phyloP scores from a whole-genome alignment of 2,797 vertebrate species.

The Anguilla marmorata region DNA sequence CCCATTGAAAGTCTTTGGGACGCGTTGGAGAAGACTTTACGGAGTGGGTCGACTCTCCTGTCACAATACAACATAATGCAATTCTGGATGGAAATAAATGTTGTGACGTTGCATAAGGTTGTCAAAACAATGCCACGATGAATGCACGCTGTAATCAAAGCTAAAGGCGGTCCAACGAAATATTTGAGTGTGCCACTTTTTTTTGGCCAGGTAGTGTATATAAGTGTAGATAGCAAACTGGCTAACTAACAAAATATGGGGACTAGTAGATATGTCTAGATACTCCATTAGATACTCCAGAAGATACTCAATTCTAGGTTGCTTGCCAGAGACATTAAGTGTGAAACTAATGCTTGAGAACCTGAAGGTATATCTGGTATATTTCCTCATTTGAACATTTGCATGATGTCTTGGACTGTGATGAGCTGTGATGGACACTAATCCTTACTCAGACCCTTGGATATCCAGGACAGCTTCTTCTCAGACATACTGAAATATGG shows the following conservation, averaged over 20 bases:
- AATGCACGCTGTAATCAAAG: too few species aligned
- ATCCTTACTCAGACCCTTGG: conserved; percentile 83
- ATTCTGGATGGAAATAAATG: too few species aligned
- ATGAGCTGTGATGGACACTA: not conserved
- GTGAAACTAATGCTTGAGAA: not conserved
- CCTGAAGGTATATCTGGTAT: not conserved
- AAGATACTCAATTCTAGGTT: not conserved
- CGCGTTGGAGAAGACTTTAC: too few species aligned
- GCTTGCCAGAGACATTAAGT: not conserved
- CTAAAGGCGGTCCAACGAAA: too few species aligned
- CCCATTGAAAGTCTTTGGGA: too few species aligned
- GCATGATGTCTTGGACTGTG: not conserved
- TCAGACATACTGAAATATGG: conserved; percentile 78
- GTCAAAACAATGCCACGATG: too few species aligned
- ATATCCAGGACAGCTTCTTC: conserved; percentile 78
- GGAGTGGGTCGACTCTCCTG: too few species aligned
- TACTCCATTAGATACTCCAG: too few species aligned
- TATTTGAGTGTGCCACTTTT: too few species aligned
- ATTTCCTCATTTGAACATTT: not conserved
- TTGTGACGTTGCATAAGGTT: too few species aligned
- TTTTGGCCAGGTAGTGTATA: not conserved
- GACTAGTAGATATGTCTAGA: not conserved
- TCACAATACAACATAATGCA: too few species aligned
- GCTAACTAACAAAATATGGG: not conserved
- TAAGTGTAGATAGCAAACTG: not conserved